phyloP scores from a whole-genome alignment of 2,888 invertebrate species.

The Hemistola chrysoprasaria region DNA sequence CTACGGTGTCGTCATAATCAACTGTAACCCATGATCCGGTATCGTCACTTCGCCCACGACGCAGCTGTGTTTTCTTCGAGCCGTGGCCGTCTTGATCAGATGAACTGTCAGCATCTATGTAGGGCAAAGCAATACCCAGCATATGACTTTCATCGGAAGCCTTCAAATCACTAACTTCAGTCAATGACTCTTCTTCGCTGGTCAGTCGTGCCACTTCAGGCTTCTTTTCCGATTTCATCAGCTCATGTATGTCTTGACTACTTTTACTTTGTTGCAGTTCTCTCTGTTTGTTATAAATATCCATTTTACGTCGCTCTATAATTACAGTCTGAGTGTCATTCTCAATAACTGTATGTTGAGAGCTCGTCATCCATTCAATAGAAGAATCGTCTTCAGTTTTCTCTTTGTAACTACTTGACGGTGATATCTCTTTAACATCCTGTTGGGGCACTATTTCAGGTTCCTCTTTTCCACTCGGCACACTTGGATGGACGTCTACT shows the following conservation, averaged over 20 bases:
- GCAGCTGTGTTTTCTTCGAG: slow-evolving; percentile 50
- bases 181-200: slow-evolving; percentile 87
- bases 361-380: slow-evolving; percentile 73
- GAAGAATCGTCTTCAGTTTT: slow-evolving; percentile 75
- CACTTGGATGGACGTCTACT: slow-evolving; percentile 71
- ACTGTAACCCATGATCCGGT: slow-evolving; percentile 86
- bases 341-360: slow-evolving; percentile 69
- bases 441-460: slow-evolving; percentile 33
- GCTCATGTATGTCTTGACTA: slow-evolving; percentile 59
- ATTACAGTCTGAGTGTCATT: slow-evolving; percentile 84
- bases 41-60: slow-evolving; percentile 84
- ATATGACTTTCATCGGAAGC: slow-evolving; percentile 75
- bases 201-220: slow-evolving; percentile 77
- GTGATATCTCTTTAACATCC: slow-evolving; percentile 56
- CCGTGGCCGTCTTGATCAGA: slow-evolving; percentile 71
- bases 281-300: slow-evolving; percentile 81
- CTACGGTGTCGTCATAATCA: slow-evolving; percentile 86
- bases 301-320: slow-evolving; percentile 83
- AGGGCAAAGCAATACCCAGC: slow-evolving; percentile 74
- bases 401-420: slow-evolving; percentile 66
- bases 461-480: slow-evolving; percentile 44
- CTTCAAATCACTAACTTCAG: slow-evolving; percentile 84
- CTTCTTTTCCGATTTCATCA: slow-evolving; percentile 62
- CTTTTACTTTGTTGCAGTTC: slow-evolving; percentile 69
- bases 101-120: slow-evolving; percentile 79